Evolutionary conservation across 2,113 vertebrate genomes (phyloP).

Genomic region (Lagopus leucura): DNA sequence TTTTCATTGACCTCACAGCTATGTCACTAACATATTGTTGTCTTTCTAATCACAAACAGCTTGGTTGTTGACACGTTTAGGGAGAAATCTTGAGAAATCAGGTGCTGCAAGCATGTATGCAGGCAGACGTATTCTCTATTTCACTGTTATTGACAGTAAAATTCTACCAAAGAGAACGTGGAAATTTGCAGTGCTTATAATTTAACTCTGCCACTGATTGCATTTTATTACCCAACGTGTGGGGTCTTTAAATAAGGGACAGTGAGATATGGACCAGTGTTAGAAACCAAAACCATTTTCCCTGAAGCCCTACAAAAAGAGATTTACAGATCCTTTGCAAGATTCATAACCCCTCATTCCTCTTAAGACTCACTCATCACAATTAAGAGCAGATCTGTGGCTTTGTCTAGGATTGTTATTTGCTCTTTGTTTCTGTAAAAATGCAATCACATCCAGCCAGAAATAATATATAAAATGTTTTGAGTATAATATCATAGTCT

Average conservation of each 20-base stretch:
- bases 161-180: neutral
- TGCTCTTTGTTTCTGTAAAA: neutral
- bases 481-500: neutral
- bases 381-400: neutral
- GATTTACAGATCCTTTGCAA: neutral
- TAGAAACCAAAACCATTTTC: neutral
- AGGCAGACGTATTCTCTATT: neutral
- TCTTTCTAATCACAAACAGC: neutral
- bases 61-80: neutral
- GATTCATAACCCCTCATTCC: neutral
- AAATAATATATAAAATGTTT: neutral
- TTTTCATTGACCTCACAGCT: neutral
- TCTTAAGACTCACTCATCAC: neutral
- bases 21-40: neutral
- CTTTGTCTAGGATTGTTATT: neutral
- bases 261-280: neutral
- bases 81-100: neutral
- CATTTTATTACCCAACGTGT: neutral
- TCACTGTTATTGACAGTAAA: neutral
- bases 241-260: neutral
- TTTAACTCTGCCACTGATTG: neutral
- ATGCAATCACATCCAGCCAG: neutral
- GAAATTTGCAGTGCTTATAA: neutral
- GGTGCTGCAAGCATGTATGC: neutral
- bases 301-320: neutral